Evolutionary conservation across 1,140 invertebrate genomes (phyloP), one percentile per base, ranked within the genome.

Genomic region (Aricia agestis): DNA sequence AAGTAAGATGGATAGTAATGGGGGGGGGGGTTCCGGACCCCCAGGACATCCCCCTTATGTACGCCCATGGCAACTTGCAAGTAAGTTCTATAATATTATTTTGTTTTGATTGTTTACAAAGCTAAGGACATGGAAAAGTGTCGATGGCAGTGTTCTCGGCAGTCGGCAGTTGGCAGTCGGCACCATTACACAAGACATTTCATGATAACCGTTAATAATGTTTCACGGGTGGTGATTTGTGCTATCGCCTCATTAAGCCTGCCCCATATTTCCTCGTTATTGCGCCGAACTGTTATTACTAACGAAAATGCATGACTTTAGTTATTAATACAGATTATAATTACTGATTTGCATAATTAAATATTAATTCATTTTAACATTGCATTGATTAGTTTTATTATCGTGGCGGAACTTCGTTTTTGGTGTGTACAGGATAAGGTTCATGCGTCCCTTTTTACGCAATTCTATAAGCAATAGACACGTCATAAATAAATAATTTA

Each of bases 191-290:
- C 11, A 7, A 63, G 7, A 63, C 18, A 11, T 63, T 19, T 19
- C 59, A 63, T 63, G 59, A 19, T 63, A 63, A 25, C 73, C 74
- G 76, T 75, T 71, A 72, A 67, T 69, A 72, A 74, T 65, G 70
- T 78, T 77, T 79, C 78, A 81, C 73, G 77, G 70, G 17, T 19
- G 70, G 79, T 81, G 82, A 83, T 80, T 83, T 78, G 67, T 76
- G 76, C 76, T 71, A 79, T 80, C 81, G 80, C 81, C 81, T 84
- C 80, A 83, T 83, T 87, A 83, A 86, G 74, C 79, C 70, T 81
- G 81, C 59, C 17, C 19, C 59, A 63, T 63, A 63, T 63, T 63
- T 63, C 45, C 45, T 52, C 45, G 45, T 52, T 52, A 52, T 52
- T 52, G 9, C 45, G 11, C 45, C 45, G 13, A 13, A 52, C 45